These are phyloP conservation scores for Theristicus caerulescens DNA, from an alignment of 2,113 vertebrate species.

Conservation along the genomic window DNA sequence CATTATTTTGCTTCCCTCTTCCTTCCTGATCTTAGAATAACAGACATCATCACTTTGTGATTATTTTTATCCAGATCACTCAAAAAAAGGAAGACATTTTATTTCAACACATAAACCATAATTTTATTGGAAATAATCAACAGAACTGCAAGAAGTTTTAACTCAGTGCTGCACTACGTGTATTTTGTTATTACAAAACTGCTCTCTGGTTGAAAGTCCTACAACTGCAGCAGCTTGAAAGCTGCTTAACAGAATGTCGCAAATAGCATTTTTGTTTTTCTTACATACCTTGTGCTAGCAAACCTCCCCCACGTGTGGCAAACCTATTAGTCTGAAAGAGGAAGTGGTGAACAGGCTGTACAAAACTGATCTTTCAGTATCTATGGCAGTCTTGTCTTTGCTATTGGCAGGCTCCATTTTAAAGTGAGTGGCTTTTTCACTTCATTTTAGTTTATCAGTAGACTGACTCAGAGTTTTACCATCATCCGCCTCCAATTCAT, in stretches of 20 bases:
- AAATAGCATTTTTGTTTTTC: background rate
- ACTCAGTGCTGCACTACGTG: background rate
- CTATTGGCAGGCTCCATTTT: background rate
- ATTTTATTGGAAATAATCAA: background rate
- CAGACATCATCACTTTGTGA: background rate
- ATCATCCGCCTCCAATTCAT: slow-evolving; percentile 12
- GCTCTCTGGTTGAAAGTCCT: background rate
- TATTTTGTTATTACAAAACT: background rate
- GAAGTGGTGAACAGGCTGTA: background rate
- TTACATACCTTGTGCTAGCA: background rate
- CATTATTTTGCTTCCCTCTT: background rate
- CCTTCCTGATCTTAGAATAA: background rate
- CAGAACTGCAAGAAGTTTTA: background rate
- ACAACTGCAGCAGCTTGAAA: background rate
- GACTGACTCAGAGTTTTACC: background rate
- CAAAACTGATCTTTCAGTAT: background rate
- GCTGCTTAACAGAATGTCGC: background rate
- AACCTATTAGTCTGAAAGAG: background rate
- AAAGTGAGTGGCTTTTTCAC: background rate
- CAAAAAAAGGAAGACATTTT: background rate
- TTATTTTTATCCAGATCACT: background rate
- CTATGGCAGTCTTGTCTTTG: background rate
- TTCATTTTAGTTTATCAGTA: background rate
- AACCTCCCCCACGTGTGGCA: background rate
- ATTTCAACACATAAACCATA: background rate